These are phyloP conservation scores for Myopa testacea DNA, from an alignment of 2,888 invertebrate species.

Conservation along the genomic window DNA sequence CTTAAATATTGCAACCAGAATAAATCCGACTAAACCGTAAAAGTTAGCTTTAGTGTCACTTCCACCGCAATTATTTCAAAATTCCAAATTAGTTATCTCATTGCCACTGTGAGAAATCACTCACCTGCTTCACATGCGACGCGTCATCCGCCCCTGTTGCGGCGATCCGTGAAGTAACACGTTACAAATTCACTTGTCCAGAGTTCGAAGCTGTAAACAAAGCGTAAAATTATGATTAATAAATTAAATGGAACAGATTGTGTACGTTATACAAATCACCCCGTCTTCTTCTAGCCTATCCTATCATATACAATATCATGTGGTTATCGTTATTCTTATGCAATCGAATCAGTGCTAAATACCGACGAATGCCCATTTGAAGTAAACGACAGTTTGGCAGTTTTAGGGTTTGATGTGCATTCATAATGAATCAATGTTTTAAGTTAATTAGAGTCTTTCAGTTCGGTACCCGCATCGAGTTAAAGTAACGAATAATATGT, in stretches of 20 bases:
- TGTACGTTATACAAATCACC: not conserved
- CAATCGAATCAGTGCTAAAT: conserved; percentile 31
- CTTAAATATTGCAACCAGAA: not conserved
- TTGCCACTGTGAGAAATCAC: conserved; percentile 36
- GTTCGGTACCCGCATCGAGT: not conserved
- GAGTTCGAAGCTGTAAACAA: conserved; percentile 29
- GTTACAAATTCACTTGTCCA: not conserved
- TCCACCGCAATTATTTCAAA: not conserved
- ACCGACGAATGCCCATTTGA: conserved; percentile 35
- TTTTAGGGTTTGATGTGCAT: conserved; percentile 33
- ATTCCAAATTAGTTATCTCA: not conserved
- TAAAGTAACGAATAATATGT: not conserved
- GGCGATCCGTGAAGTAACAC: conserved; percentile 34
- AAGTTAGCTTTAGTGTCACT: not conserved
- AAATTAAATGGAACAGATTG: conserved; percentile 45
- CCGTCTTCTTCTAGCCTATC: not conserved
- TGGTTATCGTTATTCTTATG: not conserved
- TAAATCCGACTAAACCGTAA: not conserved
- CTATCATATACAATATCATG: not conserved
- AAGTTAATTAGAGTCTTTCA: not conserved
- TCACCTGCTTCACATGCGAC: conserved; percentile 34
- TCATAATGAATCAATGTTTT: not conserved
- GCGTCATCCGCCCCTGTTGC: conserved; percentile 17
- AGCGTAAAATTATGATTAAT: conserved; percentile 46
- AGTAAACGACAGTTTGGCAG: conserved; percentile 24